Base-by-base conservation (phyloP, 2,888 invertebrate genomes). In the Drosophila anomalata region DNA sequence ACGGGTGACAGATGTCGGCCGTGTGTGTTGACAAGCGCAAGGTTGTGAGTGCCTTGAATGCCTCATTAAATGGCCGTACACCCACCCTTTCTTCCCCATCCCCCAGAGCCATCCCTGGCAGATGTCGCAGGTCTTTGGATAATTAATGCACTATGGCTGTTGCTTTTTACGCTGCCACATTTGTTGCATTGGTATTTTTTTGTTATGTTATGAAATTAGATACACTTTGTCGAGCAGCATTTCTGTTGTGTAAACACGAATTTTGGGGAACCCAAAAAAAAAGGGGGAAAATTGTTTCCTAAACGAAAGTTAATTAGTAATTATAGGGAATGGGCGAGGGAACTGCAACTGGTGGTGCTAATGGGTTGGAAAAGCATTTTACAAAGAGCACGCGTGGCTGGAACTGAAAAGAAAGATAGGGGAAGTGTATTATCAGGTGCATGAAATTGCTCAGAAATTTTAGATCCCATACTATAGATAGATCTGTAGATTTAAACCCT, bases 41-140 rank as follows among this genome's bases (percentile, higher is more conserved):
- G 79, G 86, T 82, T 77, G 80, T 66, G 69, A 77, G 78, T 79
- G 78, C 75, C 82, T 76, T 81, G 84, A 84, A 88, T 87, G 88
- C 87, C 87, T 88, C 87, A 90, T 89, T 89, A 88, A 88, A 82
- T 79, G 79, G 78, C 77, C 72, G 76, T 61, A 53, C 47, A 31
- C 39, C 65, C 46, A 44, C 46, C 24, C 39, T 36, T 39, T 36
- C 61, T 41, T 29, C 60, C 22, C 53, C 33, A 52, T 29, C 22
- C 46, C 36, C 39, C 4, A 22, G 11, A 11, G 14, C 62, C 65
- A 48, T 26, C 47, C 61, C 36, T 36, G 73, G 70, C 75, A 75
- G 72, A 75, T 75, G 78, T 77, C 67, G 78, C 79, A 77, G 72
- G 77, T 83, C 73, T 75, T 69, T 59, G 73, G 78, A 79, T 86